Conservation (phyloP, 2,113 vertebrate species). For the Xenus cinereus region DNA sequence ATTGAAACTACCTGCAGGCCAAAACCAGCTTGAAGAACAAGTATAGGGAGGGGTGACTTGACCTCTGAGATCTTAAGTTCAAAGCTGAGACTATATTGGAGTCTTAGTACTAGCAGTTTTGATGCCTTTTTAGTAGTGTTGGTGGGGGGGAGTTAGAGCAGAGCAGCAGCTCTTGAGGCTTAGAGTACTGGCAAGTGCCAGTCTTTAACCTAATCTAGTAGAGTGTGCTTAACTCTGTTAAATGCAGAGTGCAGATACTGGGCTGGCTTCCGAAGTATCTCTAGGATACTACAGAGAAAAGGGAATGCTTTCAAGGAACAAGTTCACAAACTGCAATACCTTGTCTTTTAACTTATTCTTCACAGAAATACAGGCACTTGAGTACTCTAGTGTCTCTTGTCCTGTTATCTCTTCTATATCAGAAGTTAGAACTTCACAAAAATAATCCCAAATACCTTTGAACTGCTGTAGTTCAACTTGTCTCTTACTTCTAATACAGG, state of each 20-base stretch:
- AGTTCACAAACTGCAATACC: neutral
- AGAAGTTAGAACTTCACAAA: neutral
- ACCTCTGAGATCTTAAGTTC: neutral
- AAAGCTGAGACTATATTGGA: neutral
- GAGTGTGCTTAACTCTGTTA: neutral
- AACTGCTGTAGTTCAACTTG: neutral
- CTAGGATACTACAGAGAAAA: neutral
- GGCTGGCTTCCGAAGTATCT: neutral
- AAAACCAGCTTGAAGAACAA: neutral
- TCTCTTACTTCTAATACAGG: slow-evolving; percentile 72
- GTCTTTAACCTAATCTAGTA: neutral
- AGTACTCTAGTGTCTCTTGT: neutral
- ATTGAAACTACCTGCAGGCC: neutral
- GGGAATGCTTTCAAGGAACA: neutral
- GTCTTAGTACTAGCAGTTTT: neutral
- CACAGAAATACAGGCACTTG: neutral
- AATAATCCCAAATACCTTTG: neutral
- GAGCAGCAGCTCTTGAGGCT: neutral
- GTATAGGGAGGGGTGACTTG: neutral
- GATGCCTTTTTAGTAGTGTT: neutral
- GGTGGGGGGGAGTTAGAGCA: neutral
- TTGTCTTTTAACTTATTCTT: neutral
- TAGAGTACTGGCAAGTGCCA: neutral
- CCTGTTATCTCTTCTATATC: neutral
- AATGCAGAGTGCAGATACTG: neutral